A percentile compares a stretch with the other conserved stretches of the same genome.
phyloP scores from a whole-genome alignment of 2,888 invertebrate genomes.

The Apantesis nais region DNA sequence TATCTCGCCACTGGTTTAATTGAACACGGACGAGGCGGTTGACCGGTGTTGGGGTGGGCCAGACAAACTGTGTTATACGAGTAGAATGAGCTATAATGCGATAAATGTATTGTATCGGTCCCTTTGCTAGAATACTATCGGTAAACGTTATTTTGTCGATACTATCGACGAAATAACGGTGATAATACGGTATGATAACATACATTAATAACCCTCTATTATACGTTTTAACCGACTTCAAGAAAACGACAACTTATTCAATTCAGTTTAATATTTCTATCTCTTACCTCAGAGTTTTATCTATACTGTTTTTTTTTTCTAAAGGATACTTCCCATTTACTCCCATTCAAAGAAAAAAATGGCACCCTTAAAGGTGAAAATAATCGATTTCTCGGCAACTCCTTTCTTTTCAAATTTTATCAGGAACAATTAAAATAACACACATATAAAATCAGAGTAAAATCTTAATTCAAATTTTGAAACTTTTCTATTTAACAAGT shows the following conservation, averaged over 20 bases:
- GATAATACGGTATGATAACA: too few species aligned
- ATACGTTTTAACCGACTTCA: too few species aligned
- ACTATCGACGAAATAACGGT: too few species aligned
- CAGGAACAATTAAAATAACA: not conserved
- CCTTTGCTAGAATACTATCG: not conserved
- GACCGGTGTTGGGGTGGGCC: conserved; percentile 44
- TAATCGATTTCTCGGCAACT: not conserved
- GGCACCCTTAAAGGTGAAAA: too few species aligned
- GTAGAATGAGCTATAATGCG: not conserved
- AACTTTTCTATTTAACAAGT: not conserved
- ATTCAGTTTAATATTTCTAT: too few species aligned
- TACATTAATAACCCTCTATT: not conserved
- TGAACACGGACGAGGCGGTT: conserved; percentile 67
- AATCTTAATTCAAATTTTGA: not conserved
- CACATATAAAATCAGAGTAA: not conserved
- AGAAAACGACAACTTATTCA: too few species aligned
- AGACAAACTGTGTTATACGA: conserved; percentile 21
- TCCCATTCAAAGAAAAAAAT: too few species aligned
- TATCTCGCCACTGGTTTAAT: conserved; percentile 73
- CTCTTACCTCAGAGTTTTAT: too few species aligned
- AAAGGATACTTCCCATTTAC: too few species aligned
- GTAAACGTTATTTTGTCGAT: not conserved
- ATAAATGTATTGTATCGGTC: not conserved
- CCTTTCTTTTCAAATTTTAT: not conserved
- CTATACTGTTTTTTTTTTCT: too few species aligned